A percentile compares a stretch with the other conserved stretches of the same genome.
Conservation (phyloP, 53 echinoderm and acorn worm species). For the Luidia sarsii region DNA sequence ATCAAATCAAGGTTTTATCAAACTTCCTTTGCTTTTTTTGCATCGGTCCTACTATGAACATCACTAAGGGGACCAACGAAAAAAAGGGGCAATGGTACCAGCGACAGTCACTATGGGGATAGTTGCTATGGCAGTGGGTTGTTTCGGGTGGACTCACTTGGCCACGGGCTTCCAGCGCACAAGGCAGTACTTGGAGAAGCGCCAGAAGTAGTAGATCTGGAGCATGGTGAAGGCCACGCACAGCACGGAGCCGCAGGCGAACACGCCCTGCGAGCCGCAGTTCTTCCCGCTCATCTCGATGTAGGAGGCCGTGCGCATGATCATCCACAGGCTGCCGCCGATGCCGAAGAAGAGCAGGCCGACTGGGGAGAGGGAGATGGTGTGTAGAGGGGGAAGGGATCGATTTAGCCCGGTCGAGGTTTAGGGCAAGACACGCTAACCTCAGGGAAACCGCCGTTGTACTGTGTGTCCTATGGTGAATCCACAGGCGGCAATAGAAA, state of each 20-base stretch:
- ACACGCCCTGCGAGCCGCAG: slow-evolving; percentile 79
- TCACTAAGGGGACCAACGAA: too few species aligned
- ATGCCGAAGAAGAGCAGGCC: slow-evolving; percentile 90
- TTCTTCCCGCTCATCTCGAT: slow-evolving; percentile 88
- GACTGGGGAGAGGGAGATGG: slow-evolving; percentile 43
- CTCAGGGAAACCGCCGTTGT: too few species aligned
- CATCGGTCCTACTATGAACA: too few species aligned
- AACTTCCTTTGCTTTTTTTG: too few species aligned
- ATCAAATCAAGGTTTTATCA: too few species aligned
- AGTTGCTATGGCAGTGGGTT: too few species aligned
- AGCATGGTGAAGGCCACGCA: slow-evolving; percentile 96
- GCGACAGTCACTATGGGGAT: too few species aligned
- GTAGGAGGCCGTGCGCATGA: slow-evolving; percentile 89
- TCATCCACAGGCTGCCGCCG: slow-evolving; percentile 86
- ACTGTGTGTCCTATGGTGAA: too few species aligned
- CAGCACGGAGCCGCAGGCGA: slow-evolving; percentile 86
- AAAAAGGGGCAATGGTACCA: too few species aligned
- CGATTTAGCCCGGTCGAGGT: neutral
- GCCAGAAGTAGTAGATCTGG: slow-evolving; percentile 97
- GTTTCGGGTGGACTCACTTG: too few species aligned
- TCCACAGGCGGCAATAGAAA: too few species aligned
- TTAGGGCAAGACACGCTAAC: too few species aligned
- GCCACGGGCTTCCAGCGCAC: slow-evolving; percentile 88
- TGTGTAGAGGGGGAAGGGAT: neutral
- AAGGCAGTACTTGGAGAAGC: slow-evolving; percentile 86